Evolutionary conservation across 23 tunicate species (phyloP), one percentile per base, ranked within the genome.

Genomic region (Clavelina lepadiformis): DNA sequence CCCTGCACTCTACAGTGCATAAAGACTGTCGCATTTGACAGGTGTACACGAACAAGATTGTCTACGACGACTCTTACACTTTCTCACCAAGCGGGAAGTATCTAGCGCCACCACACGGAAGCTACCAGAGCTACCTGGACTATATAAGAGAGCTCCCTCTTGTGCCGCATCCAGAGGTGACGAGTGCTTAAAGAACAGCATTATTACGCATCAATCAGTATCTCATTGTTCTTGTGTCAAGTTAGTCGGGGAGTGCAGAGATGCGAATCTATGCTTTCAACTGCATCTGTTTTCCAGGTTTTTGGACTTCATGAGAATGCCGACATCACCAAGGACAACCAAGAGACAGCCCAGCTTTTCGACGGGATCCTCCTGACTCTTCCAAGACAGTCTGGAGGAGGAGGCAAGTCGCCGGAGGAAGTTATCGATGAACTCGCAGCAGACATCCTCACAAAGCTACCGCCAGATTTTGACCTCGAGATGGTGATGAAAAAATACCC

Each of bases 221-320:
- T n/a, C n/a, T n/a, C 49, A 41, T 15, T 41, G 49, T 11, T 41
- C 49, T 11, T 41, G 49, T 11, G 15, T 41, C 11, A 41, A 41
- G 15, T 11, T 11, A 41, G 15, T 41, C 15, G 49, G 15, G 11
- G 49, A 41, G 15, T 41, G 49, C 11, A 41, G 15, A 41, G 15
- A 41, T 11, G 49, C 49, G 11, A 41, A 15, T 41, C 49, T 41
- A 11, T 41, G 15, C 15, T 41, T 11, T 11, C 15, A 41, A 11
- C 15, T 41, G 49, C 11, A 15, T 11, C 31, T 58, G 28, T 37
- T 47, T 11, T 24, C 47, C 45, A 89, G 97, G 98, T 93, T 23
- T 93, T 93, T 51, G 98, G 98, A 23, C 82, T 93, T 6, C 98
- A 93, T 63, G 94, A 85, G 67, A 93, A 93, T 47, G 98, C 98